Conservation (phyloP, 2,888 invertebrate species). For the Eristalis intricaria region DNA sequence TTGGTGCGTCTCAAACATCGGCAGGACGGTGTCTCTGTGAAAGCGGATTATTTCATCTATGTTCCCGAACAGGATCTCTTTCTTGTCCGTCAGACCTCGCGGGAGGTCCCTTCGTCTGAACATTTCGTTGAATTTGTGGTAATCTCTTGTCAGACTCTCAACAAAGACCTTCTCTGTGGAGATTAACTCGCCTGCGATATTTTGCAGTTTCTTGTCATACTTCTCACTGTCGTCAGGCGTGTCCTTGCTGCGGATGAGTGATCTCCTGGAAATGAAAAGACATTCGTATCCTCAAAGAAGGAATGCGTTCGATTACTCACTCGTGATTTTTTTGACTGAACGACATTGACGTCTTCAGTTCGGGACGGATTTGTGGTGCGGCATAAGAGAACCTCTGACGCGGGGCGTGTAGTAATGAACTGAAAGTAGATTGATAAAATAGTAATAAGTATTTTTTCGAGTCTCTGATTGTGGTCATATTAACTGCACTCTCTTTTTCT, state of each 20-base stretch:
- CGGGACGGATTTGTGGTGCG: not conserved
- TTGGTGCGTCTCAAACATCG: slow-evolving; percentile 77
- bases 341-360: slow-evolving; percentile 9
- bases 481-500: no score
- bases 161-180: slow-evolving; percentile 80
- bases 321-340: not conserved
- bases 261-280: not conserved
- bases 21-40: slow-evolving; percentile 83
- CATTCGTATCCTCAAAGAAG: not conserved
- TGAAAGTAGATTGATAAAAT: not conserved
- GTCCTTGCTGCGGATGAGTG: not conserved
- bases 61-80: slow-evolving; percentile 90
- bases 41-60: slow-evolving; percentile 94
- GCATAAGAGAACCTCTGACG: slow-evolving; percentile 26
- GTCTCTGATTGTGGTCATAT: no score
- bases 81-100: slow-evolving; percentile 68
- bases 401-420: not conserved
- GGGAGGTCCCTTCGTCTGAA: slow-evolving; percentile 76
- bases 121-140: slow-evolving; percentile 77
- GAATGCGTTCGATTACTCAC: not conserved
- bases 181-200: slow-evolving; percentile 79
- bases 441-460: no score
- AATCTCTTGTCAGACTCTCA: slow-evolving; percentile 77
- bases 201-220: not conserved
- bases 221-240: not conserved